A percentile compares a stretch with the other conserved stretches of the same genome.
Conservation (phyloP, 2,888 invertebrate genomes). For the Disparrhopalites patrizii region DNA sequence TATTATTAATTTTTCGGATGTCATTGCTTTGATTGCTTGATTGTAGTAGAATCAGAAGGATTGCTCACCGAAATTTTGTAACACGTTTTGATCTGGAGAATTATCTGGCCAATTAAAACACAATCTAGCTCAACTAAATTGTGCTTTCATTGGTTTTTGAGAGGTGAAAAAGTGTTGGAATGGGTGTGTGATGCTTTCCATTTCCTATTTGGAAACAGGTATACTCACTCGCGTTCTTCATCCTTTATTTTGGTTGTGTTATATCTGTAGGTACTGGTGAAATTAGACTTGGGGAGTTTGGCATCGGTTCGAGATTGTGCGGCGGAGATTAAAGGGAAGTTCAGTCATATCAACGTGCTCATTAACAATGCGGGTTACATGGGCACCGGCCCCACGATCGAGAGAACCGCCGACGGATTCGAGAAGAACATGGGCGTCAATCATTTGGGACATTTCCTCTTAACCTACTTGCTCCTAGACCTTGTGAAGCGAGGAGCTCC, state of each 20-base stretch:
- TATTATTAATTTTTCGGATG: no score
- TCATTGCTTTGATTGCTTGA: no score
- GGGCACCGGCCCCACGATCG: slow-evolving; percentile 42
- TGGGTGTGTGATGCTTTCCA: no score
- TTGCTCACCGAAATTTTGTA: no score
- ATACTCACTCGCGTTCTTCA: no score
- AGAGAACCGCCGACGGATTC: slow-evolving; percentile 66
- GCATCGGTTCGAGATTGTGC: slow-evolving; percentile 70
- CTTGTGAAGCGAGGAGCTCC: slow-evolving; percentile 62
- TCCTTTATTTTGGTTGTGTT: not conserved
- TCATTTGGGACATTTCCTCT: slow-evolving; percentile 76
- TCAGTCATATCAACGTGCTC: slow-evolving; percentile 66
- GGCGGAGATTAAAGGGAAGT: slow-evolving; percentile 61
- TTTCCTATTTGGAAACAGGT: no score
- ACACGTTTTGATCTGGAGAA: no score
- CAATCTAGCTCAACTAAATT: no score
- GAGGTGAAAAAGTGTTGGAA: no score
- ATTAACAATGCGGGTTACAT: slow-evolving; percentile 78
- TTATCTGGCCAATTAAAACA: no score
- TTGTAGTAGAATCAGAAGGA: no score
- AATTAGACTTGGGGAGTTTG: slow-evolving; percentile 69
- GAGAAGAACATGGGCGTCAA: slow-evolving; percentile 72
- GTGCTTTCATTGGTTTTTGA: no score
- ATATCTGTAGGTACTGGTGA: slow-evolving; percentile 63
- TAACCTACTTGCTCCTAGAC: slow-evolving; percentile 73